Conservation (phyloP, 2,113 vertebrate genomes). For the Axis porcinus region DNA sequence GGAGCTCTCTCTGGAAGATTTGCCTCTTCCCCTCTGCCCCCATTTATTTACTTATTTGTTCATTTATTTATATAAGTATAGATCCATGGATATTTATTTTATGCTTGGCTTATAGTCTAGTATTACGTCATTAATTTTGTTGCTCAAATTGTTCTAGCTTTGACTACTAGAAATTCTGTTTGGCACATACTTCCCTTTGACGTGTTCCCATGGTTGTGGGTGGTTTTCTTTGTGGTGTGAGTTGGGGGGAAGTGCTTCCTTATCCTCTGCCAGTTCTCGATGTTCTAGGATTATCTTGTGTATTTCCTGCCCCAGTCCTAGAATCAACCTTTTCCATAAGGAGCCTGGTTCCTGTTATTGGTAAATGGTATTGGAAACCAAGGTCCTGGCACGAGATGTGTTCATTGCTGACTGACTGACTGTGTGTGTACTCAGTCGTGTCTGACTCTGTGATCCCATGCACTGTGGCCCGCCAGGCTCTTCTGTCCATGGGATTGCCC, state of each 20-base stretch:
- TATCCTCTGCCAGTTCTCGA: not conserved
- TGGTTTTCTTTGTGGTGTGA: not conserved
- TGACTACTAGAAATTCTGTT: not conserved
- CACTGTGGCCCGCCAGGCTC: not conserved
- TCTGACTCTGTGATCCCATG: not conserved
- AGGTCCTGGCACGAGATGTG: not conserved
- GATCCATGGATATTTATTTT: not conserved
- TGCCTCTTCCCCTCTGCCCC: not conserved
- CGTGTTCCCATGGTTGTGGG: not conserved
- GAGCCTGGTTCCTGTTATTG: not conserved
- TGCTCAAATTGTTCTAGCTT: not conserved
- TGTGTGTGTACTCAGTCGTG: not conserved
- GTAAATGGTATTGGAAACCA: not conserved
- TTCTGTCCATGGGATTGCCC: not conserved
- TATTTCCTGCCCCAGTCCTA: not conserved
- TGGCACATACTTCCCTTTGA: not conserved
- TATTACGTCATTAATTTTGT: conserved; percentile 10
- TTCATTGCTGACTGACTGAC: not conserved
- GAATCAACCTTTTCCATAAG: not conserved
- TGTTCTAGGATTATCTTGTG: not conserved
- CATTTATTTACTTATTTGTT: not conserved
- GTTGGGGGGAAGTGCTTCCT: not conserved
- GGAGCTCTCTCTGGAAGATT: not conserved
- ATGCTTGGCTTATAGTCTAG: not conserved
- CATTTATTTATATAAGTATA: not conserved